phyloP scores from a whole-genome alignment of 2,888 invertebrate genomes.

The Drosophila percnosoma region DNA sequence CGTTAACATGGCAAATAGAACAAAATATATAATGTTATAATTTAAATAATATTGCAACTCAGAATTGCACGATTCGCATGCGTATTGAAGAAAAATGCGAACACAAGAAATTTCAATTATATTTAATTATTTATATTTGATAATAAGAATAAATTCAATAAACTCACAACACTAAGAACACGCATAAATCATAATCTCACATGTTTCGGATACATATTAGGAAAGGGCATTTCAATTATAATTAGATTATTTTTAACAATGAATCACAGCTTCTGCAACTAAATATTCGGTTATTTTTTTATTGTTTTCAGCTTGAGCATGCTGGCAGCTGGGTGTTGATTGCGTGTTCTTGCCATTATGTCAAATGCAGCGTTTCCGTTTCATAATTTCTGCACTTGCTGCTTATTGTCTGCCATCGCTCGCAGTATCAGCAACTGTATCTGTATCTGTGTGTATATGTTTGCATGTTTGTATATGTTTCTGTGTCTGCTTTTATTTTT shows the following conservation, averaged over 20 bases:
- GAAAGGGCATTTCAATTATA: neutral
- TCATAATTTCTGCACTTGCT: slow-evolving; percentile 66
- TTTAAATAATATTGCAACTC: neutral
- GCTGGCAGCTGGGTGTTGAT: slow-evolving; percentile 11
- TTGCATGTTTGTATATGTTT: neutral
- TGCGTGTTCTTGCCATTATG: slow-evolving; percentile 72
- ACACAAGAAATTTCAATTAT: neutral
- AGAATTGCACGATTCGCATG: neutral
- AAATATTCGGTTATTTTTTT: neutral
- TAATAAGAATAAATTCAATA: neutral
- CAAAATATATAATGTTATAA: neutral
- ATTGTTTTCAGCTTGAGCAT: slow-evolving; percentile 11
- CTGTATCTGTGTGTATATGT: slow-evolving; percentile 25
- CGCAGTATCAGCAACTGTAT: slow-evolving; percentile 32
- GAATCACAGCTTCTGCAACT: slow-evolving; percentile 5
- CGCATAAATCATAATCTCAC: neutral
- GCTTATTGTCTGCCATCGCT: slow-evolving; percentile 66
- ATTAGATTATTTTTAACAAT: slow-evolving; percentile 7
- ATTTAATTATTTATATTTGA: neutral
- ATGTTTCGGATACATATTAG: neutral
- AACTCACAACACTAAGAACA: neutral
- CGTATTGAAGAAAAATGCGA: neutral
- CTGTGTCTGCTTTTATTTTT: slow-evolving; percentile 52
- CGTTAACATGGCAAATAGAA: rapidly evolving
- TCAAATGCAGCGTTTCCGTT: slow-evolving; percentile 77